phyloP scores from a whole-genome alignment of 2,888 invertebrate species.

The Metalampra italica region DNA sequence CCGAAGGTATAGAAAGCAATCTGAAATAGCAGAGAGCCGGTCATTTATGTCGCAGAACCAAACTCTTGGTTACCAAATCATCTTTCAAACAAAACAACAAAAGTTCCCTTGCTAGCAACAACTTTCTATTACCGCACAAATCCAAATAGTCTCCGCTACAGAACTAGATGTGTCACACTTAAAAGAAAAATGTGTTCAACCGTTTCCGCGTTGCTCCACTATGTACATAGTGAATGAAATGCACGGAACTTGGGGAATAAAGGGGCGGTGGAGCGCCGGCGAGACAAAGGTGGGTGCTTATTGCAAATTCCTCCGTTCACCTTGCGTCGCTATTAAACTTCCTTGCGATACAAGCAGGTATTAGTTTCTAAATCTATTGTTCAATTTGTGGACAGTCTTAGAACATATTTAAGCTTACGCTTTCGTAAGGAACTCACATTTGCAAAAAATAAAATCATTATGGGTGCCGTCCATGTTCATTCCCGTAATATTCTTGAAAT shows the following conservation, averaged over 20 bases:
- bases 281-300: constrained; percentile 68
- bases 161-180: constrained; percentile 31
- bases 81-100: too few species aligned
- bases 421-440: too few species aligned
- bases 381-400: neutral
- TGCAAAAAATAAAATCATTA: too few species aligned
- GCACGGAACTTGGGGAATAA: constrained; percentile 65
- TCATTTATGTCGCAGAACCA: too few species aligned
- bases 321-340: constrained; percentile 59
- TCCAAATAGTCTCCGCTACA: neutral
- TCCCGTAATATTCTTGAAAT: too few species aligned
- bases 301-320: constrained; percentile 71
- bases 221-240: constrained; percentile 57
- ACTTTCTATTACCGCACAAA: constrained; percentile 8
- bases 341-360: constrained; percentile 39
- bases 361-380: constrained; percentile 8
- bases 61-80: too few species aligned
- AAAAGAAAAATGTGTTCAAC: constrained; percentile 49
- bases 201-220: constrained; percentile 34
- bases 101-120: neutral
- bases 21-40: too few species aligned
- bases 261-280: constrained; percentile 38
- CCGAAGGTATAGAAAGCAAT: too few species aligned
- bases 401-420: neutral
- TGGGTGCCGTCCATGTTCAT: too few species aligned